These are phyloP conservation scores for Rhinopomastus cyanomelas DNA, from an alignment of 2,113 vertebrate species.

Conservation along the genomic window DNA sequence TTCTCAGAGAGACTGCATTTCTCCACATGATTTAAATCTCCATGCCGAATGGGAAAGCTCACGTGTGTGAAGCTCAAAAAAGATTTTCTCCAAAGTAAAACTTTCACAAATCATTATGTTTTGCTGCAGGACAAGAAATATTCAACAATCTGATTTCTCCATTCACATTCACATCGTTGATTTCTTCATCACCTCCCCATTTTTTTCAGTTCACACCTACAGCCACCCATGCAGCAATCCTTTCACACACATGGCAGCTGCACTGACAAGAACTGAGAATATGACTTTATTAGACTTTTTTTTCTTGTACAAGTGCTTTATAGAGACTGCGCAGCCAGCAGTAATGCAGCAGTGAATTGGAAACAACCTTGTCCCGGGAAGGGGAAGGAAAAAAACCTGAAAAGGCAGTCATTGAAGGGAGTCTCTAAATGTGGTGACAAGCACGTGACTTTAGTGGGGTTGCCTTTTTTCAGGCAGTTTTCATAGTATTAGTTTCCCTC, in stretches of 20 bases:
- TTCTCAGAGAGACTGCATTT: background rate
- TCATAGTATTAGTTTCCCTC: background rate
- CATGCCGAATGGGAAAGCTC: background rate
- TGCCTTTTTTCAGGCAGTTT: background rate
- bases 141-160: conserved; percentile 13
- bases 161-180: background rate
- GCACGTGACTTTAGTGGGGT: background rate
- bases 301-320: background rate
- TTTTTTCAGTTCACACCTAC: conserved; percentile 32
- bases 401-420: background rate
- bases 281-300: conserved; percentile 12
- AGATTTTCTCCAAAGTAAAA: conserved; percentile 8
- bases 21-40: background rate
- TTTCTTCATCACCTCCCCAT: background rate
- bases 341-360: background rate
- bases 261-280: conserved; percentile 26
- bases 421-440: background rate
- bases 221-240: conserved; percentile 10
- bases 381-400: background rate
- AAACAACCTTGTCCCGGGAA: background rate
- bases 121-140: conserved; percentile 9
- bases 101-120: conserved; percentile 12
- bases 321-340: conserved; percentile 1
- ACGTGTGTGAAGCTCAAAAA: background rate
- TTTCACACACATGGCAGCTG: background rate